These are phyloP conservation scores for Rhinoptilus africanus DNA, from an alignment of 2,113 vertebrate species.

Conservation along the genomic window DNA sequence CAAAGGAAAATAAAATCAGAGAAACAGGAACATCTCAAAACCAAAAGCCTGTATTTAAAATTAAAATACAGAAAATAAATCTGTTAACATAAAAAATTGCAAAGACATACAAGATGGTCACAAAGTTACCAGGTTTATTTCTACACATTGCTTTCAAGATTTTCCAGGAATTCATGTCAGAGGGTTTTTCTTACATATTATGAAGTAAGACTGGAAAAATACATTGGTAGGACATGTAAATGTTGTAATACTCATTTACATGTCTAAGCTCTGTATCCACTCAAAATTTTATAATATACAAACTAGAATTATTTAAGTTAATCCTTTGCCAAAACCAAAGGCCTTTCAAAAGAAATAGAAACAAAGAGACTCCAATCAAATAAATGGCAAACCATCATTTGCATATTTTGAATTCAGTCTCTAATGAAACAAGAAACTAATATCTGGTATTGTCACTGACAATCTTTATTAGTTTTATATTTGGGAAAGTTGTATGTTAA, in stretches of 20 bases:
- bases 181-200: not conserved
- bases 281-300: not conserved
- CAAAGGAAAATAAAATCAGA: not conserved
- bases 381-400: not conserved
- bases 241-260: not conserved
- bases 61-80: not conserved
- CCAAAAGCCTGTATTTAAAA: not conserved
- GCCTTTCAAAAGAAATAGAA: not conserved
- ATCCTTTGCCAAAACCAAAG: not conserved
- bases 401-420: not conserved
- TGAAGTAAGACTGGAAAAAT: not conserved
- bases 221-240: not conserved
- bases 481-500: not conserved
- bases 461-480: not conserved
- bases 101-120: not conserved
- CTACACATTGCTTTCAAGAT: not conserved
- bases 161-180: not conserved
- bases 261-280: not conserved
- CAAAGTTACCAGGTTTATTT: not conserved
- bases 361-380: not conserved
- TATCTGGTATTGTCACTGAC: not conserved
- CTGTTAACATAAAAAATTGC: not conserved
- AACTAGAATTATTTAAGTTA: not conserved
- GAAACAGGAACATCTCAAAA: not conserved
- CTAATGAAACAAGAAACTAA: not conserved